Conservation (phyloP, 1,140 invertebrate genomes). For the Diploscapter pachys region DNA sequence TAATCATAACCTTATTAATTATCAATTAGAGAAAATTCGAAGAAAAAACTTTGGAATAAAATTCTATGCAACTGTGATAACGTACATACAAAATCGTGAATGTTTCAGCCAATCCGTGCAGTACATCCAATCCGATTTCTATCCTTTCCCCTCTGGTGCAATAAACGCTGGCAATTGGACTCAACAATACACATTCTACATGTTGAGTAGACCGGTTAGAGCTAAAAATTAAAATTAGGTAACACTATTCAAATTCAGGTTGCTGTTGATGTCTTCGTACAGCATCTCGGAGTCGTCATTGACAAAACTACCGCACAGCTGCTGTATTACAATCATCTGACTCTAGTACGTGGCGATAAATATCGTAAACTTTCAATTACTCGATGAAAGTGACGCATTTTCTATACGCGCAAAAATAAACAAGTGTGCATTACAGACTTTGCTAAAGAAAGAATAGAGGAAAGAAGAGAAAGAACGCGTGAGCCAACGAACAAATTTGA, state of each 20-base stretch:
- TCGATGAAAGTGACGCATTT: too few relatives aligned
- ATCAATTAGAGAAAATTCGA: too few relatives aligned
- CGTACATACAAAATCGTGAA: too few relatives aligned
- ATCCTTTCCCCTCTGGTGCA: slow-evolving; percentile 16
- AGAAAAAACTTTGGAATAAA: too few relatives aligned
- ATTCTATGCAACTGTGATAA: too few relatives aligned
- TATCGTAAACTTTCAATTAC: neutral
- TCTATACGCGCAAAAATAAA: too few relatives aligned
- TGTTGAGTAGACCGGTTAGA: slow-evolving; percentile 35
- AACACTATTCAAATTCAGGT: slow-evolving; percentile 16
- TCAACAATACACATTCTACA: slow-evolving; percentile 20
- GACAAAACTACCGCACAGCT: slow-evolving; percentile 10
- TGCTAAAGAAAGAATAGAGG: too few relatives aligned
- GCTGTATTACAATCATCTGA: slow-evolving; percentile 24
- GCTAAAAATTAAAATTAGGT: neutral
- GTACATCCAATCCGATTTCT: slow-evolving; percentile 34
- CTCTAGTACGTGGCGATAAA: slow-evolving; percentile 4
- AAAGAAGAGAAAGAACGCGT: too few relatives aligned
- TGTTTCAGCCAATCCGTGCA: slow-evolving; percentile 36
- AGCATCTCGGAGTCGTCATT: slow-evolving; percentile 37
- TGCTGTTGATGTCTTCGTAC: slow-evolving; percentile 38
- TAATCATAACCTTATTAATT: too few relatives aligned
- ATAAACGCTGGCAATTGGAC: slow-evolving; percentile 32
- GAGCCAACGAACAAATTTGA: too few relatives aligned
- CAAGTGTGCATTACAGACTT: too few relatives aligned